A percentile compares a stretch with the other conserved stretches of the same genome.
phyloP scores from a whole-genome alignment of 1,140 invertebrate genomes.

The Lanistes nyassanus region DNA sequence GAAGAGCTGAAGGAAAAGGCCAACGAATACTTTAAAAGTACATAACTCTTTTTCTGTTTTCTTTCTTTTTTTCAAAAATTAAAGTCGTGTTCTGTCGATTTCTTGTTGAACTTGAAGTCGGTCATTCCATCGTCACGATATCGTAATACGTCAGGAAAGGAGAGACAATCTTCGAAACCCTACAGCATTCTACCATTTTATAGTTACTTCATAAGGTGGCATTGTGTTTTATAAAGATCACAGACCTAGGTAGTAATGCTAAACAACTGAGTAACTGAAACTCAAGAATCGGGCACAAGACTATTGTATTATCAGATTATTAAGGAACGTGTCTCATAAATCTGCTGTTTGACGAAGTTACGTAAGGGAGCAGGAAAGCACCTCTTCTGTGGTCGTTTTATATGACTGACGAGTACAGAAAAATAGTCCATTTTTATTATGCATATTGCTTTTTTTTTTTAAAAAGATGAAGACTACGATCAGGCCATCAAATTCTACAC shows the following conservation, averaged over 20 bases:
- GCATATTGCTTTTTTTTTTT: constrained; percentile 63
- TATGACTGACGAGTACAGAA: background rate
- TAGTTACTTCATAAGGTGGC: no score
- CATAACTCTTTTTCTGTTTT: background rate
- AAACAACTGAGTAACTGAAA: no score
- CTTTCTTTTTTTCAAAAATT: background rate
- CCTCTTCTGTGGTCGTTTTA: constrained; percentile 2
- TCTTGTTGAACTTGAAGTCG: background rate
- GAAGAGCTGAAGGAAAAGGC: constrained; percentile 85
- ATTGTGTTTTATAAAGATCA: no score
- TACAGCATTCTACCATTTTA: no score
- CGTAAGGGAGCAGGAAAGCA: no score
- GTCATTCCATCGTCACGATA: background rate
- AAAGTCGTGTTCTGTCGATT: background rate
- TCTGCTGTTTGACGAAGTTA: no score
- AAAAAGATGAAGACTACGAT: constrained; percentile 91
- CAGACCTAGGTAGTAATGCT: no score
- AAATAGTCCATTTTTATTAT: background rate
- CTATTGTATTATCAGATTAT: no score
- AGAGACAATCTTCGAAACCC: no score
- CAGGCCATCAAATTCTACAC: constrained; percentile 90
- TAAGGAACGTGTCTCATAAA: no score
- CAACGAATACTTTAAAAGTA: constrained; percentile 88
- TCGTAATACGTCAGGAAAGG: no score
- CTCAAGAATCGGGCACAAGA: no score